Conservation (phyloP, 2,888 invertebrate genomes). For the Phalangium opilio region DNA sequence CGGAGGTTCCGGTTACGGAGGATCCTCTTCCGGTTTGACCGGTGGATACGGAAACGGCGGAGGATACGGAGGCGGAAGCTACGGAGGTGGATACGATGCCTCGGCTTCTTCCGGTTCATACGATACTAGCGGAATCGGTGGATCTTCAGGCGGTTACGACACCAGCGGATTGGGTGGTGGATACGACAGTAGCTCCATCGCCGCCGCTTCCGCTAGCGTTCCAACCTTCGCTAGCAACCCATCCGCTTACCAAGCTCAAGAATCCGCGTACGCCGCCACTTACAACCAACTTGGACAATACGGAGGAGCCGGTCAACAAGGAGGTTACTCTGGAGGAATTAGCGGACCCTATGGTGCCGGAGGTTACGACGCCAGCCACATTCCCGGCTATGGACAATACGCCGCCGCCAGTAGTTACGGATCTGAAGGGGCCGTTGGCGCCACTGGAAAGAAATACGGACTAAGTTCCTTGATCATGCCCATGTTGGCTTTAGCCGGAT, state of each 20-base stretch:
- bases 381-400: neutral
- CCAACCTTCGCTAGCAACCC: neutral
- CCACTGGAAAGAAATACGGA: conserved; percentile 13
- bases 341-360: neutral
- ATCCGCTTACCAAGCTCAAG: neutral
- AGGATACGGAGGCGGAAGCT: neutral
- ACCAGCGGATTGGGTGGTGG: neutral
- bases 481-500: conserved; percentile 21
- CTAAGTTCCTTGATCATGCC: conserved; percentile 22
- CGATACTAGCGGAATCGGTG: too few relatives aligned
- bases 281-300: neutral
- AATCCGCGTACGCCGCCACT: neutral
- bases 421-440: neutral
- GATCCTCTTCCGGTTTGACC: conserved; percentile 3
- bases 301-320: neutral
- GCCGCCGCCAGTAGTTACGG: neutral
- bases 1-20: conserved; percentile 1
- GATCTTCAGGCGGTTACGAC: neutral
- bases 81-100: neutral
- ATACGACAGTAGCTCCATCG: neutral
- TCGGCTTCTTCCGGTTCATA: too few relatives aligned
- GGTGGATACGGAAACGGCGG: conserved; percentile 1
- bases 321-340: neutral
- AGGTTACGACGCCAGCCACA: neutral
- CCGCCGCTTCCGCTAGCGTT: neutral